Base-by-base conservation (phyloP, 2,888 invertebrate genomes). In the Gnatocerus cornutus region DNA sequence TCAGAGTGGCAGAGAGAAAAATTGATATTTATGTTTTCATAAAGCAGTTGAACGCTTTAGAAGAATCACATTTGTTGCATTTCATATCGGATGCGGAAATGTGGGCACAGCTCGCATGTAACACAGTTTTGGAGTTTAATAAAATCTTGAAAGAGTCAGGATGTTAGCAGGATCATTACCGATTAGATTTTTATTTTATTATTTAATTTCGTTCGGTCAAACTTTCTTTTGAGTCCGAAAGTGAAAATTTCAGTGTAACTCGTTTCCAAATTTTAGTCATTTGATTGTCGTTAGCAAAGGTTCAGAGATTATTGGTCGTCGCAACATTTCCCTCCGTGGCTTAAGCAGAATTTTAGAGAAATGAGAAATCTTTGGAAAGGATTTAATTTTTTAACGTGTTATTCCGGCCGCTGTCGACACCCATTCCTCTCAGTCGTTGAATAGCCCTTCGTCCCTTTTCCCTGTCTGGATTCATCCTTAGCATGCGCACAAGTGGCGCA, bases 11-110 rank as follows among this genome's bases (percentile, higher is more conserved):
- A 77, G 78, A 73, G 74, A 79, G 78, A 80, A 79, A 79, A 79
- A 79, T 79, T 77, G 79, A 75, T 78, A 80, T 80, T 78, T 80
- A 78, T 78, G 73, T 79, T 79, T 73, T 73, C 74, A 74, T 74
- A 74, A 73, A 73, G 63, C 65, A 71, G 68, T 69, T 68, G 71
- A 69, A 71, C 68, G 73, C 52, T 46, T 43, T 45, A 37, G 29
- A 67, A 27, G 59, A 58, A 68, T 67, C 55, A 29, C 71, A 71
- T 71, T 71, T 71, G 71, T 71, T 68, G 71, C 64, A 48, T 68
- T 71, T 53, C 71, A 70, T 66, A 59, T 69, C 33, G 59, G 13
- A 13, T 6, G 10, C 16, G 10, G 21, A 43, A 37, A 41, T 21
- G 16, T 27, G 6, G 52, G 30, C 52, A 13, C 12, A 41, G 12